phyloP scores from a whole-genome alignment of 1,140 invertebrate species.

The Steinernema feltiae region DNA sequence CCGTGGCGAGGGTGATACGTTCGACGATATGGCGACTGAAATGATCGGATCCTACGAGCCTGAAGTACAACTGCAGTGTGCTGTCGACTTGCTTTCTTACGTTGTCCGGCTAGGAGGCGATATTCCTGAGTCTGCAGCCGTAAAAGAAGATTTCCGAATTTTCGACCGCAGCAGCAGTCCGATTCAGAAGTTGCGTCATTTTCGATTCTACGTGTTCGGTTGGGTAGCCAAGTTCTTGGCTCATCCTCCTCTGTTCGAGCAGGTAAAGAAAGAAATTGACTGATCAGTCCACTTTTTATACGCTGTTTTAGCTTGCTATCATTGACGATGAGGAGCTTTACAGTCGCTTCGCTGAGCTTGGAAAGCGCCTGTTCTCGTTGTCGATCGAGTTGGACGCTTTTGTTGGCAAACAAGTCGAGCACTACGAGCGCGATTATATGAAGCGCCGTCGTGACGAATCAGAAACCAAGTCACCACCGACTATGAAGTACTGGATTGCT shows the following conservation, averaged over 20 bases:
- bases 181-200: conserved; percentile 27
- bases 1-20: neutral
- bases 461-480: conserved; percentile 5
- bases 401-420: neutral
- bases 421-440: neutral
- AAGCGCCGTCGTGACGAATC: neutral
- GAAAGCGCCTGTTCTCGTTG: conserved; percentile 25
- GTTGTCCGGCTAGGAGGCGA: conserved; percentile 22
- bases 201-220: conserved; percentile 32
- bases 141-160: neutral
- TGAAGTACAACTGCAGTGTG: conserved; percentile 12
- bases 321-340: conserved; percentile 23
- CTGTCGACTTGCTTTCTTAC: conserved; percentile 17
- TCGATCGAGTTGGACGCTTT: conserved; percentile 35
- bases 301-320: conserved; percentile 12
- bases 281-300: neutral
- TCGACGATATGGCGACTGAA: conserved; percentile 1
- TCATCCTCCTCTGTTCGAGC: conserved; percentile 1
- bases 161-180: conserved; percentile 20
- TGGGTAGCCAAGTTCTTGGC: conserved; percentile 25
- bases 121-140: neutral
- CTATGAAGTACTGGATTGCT: conserved; percentile 34
- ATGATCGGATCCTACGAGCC: neutral
- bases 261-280: neutral
- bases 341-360: conserved; percentile 19